Percentiles rank a stretch among this genome's conserved stretches.
Evolutionary conservation across 2,888 invertebrate genomes (phyloP).

Genomic region (Dyspetes luteomarginatus): DNA sequence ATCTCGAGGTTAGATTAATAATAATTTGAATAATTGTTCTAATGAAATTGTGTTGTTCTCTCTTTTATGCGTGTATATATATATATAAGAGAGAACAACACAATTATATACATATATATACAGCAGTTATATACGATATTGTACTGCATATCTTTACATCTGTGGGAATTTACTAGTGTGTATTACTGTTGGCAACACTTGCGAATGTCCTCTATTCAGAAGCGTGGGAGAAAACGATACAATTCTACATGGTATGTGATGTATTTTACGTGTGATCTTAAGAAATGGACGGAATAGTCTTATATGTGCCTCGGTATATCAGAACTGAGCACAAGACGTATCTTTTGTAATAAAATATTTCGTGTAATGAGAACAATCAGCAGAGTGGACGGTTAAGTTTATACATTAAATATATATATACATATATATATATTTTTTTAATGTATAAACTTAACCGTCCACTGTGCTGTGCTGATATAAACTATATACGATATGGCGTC

Average conservation of each 20-base stretch:
- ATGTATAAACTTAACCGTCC: too few species aligned
- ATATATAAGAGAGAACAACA: too few species aligned
- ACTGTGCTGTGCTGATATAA: background rate
- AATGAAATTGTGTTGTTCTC: constrained; percentile 36
- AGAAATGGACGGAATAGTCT: constrained; percentile 9
- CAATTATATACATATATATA: background rate
- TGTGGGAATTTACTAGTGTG: constrained; percentile 53
- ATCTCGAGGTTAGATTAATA: constrained; percentile 44
- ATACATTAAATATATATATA: background rate
- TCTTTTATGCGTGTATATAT: background rate
- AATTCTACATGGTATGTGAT: constrained; percentile 13
- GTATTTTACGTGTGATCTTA: constrained; percentile 27
- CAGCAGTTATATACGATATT: background rate
- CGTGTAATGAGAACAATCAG: constrained; percentile 40
- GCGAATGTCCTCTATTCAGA: constrained; percentile 55
- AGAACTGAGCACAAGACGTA: background rate
- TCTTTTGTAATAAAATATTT: constrained; percentile 37
- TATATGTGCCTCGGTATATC: constrained; percentile 2
- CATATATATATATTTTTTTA: background rate
- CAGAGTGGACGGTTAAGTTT: constrained; percentile 40
- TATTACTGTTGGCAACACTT: constrained; percentile 35
- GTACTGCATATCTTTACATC: constrained; percentile 30
- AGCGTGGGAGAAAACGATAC: constrained; percentile 61
- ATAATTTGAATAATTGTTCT: constrained; percentile 40
- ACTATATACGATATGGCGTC: constrained; percentile 69